Percentiles rank a stretch among this genome's conserved stretches.
Conservation (phyloP, 2,888 invertebrate genomes). For the Sinodicranocentrus sp. region DNA sequence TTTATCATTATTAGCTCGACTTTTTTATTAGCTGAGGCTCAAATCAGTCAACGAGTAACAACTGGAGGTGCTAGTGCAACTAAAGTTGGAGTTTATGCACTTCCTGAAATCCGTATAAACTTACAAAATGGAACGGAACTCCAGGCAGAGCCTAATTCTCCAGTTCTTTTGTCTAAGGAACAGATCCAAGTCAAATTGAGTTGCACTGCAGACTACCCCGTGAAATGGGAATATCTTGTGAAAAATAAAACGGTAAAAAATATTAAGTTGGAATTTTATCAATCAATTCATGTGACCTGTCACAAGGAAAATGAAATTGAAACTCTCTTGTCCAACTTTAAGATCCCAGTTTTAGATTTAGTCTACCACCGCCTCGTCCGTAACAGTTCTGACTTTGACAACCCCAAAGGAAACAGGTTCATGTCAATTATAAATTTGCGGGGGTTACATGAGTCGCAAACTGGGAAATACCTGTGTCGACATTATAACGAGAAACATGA, state of each 20-base stretch:
- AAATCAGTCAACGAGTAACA: background rate
- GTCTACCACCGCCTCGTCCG: conserved; percentile 43
- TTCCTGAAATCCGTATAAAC: conserved; percentile 41
- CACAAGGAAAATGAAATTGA: background rate
- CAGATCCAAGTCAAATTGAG: conserved; percentile 27
- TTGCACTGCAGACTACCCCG: conserved; percentile 59
- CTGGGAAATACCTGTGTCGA: conserved; percentile 65
- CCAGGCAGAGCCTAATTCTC: conserved; percentile 20
- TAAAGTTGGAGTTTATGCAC: conserved; percentile 43
- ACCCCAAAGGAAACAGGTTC: conserved; percentile 48
- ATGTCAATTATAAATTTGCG: conserved; percentile 40
- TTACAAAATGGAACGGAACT: conserved; percentile 34
- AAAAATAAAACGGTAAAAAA: conserved; percentile 53
- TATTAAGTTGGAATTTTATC: no score
- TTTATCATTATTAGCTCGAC: background rate
- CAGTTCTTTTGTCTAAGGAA: conserved; percentile 18
- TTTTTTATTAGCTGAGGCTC: background rate
- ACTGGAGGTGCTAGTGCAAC: background rate
- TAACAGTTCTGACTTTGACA: conserved; percentile 41
- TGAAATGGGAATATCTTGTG: conserved; percentile 63
- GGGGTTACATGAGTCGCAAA: conserved; percentile 63
- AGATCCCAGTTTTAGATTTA: conserved; percentile 61
- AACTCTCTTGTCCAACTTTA: background rate
- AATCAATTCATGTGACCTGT: background rate
- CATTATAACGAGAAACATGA: conserved; percentile 47